Evolutionary conservation across 2,113 vertebrate species (phyloP).

Genomic region (Sorex araneus): DNA sequence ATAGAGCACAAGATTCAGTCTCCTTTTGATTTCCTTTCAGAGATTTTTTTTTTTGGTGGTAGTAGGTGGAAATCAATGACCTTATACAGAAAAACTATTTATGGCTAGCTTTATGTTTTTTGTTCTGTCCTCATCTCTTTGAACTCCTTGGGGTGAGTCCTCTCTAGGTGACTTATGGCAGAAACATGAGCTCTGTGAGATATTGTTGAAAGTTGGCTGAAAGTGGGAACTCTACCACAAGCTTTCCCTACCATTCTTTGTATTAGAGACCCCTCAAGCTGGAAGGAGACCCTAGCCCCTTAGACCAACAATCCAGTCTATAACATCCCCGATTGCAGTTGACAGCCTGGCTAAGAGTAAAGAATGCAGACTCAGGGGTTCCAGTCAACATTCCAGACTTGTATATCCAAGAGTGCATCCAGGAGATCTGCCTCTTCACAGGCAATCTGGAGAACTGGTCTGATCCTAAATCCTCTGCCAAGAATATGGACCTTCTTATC

Average conservation of each 20-base stretch:
- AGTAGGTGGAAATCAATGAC: not conserved
- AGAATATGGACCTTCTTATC: not conserved
- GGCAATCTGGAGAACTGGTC: not conserved
- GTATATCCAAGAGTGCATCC: not conserved
- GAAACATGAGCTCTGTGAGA: not conserved
- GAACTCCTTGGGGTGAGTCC: not conserved
- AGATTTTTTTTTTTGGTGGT: not conserved
- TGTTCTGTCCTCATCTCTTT: not conserved
- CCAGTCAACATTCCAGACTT: slow-evolving; percentile 8
- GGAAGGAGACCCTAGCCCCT: not conserved
- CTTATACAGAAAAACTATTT: slow-evolving; percentile 23
- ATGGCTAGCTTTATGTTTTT: not conserved
- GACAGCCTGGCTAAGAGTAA: not conserved
- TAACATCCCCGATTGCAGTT: not conserved
- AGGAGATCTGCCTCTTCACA: slow-evolving; percentile 9
- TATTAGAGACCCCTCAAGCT: not conserved
- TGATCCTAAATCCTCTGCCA: not conserved
- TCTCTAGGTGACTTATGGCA: not conserved
- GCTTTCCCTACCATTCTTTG: not conserved
- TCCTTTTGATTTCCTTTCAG: slow-evolving; percentile 33
- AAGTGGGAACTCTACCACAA: not conserved
- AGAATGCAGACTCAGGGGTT: not conserved
- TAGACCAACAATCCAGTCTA: not conserved
- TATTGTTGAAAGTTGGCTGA: not conserved
- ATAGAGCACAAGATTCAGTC: slow-evolving; percentile 2